phyloP scores from a whole-genome alignment of 2,888 invertebrate genomes.

The Drosophila imparisetae region DNA sequence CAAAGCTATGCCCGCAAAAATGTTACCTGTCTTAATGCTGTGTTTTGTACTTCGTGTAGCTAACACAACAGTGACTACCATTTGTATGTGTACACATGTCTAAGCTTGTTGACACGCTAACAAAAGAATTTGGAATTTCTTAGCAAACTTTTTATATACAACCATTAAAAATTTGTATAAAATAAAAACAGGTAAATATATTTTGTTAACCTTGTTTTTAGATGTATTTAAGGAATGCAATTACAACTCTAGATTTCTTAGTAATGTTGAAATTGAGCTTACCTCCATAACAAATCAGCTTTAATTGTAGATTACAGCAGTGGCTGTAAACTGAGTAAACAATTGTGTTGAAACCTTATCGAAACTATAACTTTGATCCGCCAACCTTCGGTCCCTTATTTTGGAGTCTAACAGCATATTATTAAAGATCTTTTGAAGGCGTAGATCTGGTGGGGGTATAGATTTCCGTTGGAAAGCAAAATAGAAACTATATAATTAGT shows the following conservation, averaged over 20 bases:
- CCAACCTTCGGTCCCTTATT: conserved; percentile 36
- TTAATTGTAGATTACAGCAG: conserved; percentile 32
- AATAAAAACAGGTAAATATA: background rate
- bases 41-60: background rate
- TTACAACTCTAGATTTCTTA: background rate
- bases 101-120: background rate
- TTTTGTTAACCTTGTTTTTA: background rate
- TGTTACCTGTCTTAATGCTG: background rate
- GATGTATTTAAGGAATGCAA: background rate
- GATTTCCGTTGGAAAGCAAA: conserved; percentile 63
- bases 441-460: conserved; percentile 36
- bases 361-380: conserved; percentile 18
- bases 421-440: conserved; percentile 45
- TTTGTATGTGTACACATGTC: background rate
- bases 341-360: conserved; percentile 15
- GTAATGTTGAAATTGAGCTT: conserved; percentile 4
- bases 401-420: conserved; percentile 40
- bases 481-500: conserved; percentile 70
- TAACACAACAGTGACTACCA: background rate
- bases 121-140: background rate
- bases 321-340: conserved; percentile 7
- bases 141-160: background rate
- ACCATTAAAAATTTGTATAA: background rate
- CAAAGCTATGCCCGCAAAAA: conserved; percentile 9
- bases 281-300: conserved; percentile 13